phyloP scores from a whole-genome alignment of 2,888 invertebrate species.

The Agrochola lychnidis region DNA sequence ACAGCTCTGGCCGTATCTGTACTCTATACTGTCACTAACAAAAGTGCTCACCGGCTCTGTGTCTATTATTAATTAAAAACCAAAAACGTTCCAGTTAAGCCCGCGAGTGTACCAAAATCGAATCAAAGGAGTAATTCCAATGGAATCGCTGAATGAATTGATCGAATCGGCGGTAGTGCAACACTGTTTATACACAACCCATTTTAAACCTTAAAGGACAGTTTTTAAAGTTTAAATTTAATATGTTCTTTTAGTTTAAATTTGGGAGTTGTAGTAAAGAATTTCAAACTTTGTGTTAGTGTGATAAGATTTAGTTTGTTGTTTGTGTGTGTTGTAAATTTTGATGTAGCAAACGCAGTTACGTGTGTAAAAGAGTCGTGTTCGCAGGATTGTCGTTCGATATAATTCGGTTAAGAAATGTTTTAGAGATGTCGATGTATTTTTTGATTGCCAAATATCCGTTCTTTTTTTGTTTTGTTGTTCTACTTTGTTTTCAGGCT shows the following conservation, averaged over 20 bases:
- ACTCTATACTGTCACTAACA: constrained; percentile 72
- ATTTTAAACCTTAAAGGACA: constrained; percentile 36
- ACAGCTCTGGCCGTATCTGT: constrained; percentile 55
- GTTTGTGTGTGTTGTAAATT: constrained; percentile 28
- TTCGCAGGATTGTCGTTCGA: constrained; percentile 64
- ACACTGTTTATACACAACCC: constrained; percentile 22
- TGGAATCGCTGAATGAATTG: constrained; percentile 79
- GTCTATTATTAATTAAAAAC: constrained; percentile 88
- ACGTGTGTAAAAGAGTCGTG: constrained; percentile 65
- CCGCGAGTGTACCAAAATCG: constrained; percentile 79
- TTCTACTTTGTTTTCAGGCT: neutral
- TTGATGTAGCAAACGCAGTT: constrained; percentile 61
- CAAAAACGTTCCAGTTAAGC: constrained; percentile 82
- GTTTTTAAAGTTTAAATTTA: constrained; percentile 26
- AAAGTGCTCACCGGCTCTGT: constrained; percentile 70
- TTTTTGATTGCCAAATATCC: constrained; percentile 46
- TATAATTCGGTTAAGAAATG: constrained; percentile 65
- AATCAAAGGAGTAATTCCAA: constrained; percentile 86
- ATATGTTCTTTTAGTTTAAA: constrained; percentile 10
- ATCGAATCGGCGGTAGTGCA: constrained; percentile 66
- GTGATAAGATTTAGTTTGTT: constrained; percentile 37
- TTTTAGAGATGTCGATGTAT: constrained; percentile 48
- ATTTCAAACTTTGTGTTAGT: constrained; percentile 33
- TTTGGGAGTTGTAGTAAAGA: constrained; percentile 13
- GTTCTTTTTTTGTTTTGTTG: constrained; percentile 33